phyloP scores from a whole-genome alignment of 2,888 invertebrate genomes.

The Caenorhabditis sulstoni region DNA sequence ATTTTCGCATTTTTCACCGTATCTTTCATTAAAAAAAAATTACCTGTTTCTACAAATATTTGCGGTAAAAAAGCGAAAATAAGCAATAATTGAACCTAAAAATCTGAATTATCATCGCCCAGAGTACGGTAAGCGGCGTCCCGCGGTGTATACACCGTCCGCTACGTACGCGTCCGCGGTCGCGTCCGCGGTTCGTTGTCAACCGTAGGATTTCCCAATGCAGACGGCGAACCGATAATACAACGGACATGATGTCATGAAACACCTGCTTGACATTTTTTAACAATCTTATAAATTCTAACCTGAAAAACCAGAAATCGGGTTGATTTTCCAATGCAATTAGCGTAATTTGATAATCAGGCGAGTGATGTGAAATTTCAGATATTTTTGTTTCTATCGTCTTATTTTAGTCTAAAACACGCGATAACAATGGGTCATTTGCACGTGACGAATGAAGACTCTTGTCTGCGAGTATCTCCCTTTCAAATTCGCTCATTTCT shows the following conservation, averaged over 20 bases:
- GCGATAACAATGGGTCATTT: background rate
- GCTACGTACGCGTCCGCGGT: too few relatives aligned
- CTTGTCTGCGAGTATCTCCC: conserved; percentile 2
- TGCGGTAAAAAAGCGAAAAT: too few relatives aligned
- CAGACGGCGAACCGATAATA: too few relatives aligned
- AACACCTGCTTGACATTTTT: conserved; percentile 7
- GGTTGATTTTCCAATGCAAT: background rate
- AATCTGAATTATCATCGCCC: too few relatives aligned
- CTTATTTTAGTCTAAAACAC: background rate
- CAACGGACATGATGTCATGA: conserved; percentile 5
- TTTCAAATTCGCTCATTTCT: background rate
- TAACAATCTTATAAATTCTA: background rate
- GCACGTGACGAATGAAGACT: background rate
- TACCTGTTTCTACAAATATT: too few relatives aligned
- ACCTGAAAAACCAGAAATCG: background rate
- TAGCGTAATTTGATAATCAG: background rate
- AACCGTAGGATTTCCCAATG: too few relatives aligned
- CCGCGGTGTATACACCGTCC: too few relatives aligned
- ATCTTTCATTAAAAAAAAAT: too few relatives aligned
- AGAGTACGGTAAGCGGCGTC: too few relatives aligned
- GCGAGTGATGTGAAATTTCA: background rate
- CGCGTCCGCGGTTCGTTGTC: too few relatives aligned
- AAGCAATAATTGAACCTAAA: too few relatives aligned
- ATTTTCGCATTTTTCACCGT: too few relatives aligned
- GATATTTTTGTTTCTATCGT: background rate